These are phyloP conservation scores for Cyrtorhinus lividipennis DNA, from an alignment of 1,140 invertebrate genomes.

Conservation along the genomic window DNA sequence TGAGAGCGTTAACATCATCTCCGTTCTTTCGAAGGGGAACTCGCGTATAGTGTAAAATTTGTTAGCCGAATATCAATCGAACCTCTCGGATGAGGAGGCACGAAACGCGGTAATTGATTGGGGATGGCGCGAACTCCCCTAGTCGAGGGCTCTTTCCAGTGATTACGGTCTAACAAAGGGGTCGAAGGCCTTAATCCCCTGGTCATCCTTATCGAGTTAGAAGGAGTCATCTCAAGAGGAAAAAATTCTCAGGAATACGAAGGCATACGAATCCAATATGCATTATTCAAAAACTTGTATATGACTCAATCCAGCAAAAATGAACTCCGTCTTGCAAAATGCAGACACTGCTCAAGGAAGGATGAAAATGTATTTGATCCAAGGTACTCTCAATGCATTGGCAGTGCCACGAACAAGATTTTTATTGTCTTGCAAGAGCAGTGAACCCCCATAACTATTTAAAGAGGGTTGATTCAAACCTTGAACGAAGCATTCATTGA, in stretches of 20 bases:
- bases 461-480: no score
- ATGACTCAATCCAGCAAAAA: no score
- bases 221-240: neutral
- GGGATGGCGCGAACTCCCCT: neutral
- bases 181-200: neutral
- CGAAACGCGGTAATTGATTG: constrained; percentile 1
- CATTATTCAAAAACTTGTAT: no score
- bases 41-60: neutral
- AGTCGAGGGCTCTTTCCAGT: neutral
- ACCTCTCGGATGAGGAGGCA: neutral
- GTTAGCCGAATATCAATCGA: neutral
- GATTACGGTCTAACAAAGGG: constrained; percentile 1
- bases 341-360: no score
- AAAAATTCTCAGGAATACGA: neutral
- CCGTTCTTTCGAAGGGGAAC: neutral
- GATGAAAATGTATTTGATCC: no score
- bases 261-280: no score
- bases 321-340: no score
- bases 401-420: no score
- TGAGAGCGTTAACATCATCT: constrained; percentile 2
- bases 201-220: constrained; percentile 8
- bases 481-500: no score
- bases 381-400: no score
- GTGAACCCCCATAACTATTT: no score
- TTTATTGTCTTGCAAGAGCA: no score